Conservation (phyloP, 2,797 vertebrate species). For the Leuciscus waleckii region DNA sequence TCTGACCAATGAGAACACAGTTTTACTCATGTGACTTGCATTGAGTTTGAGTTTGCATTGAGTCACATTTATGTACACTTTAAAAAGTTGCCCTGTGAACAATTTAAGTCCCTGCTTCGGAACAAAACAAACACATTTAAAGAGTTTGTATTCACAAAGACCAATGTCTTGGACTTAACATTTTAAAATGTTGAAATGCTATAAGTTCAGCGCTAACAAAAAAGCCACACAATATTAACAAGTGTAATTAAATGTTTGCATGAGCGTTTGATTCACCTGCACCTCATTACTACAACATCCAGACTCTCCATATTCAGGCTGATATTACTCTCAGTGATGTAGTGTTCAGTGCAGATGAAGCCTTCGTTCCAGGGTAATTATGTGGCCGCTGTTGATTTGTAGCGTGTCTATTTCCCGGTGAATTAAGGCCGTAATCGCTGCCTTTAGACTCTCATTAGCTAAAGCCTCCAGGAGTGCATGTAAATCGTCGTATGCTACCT, state of each 20-base stretch:
- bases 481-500: constrained; percentile 62
- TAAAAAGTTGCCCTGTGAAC: neutral
- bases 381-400: constrained; percentile 67
- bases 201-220: neutral
- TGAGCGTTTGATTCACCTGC: neutral
- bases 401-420: constrained; percentile 56
- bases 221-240: neutral
- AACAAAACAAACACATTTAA: neutral
- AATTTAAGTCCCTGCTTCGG: neutral
- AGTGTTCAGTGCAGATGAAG: neutral
- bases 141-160: neutral
- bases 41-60: too few species aligned
- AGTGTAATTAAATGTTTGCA: neutral
- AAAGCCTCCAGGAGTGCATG: constrained; percentile 67
- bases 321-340: neutral
- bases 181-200: neutral
- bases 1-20: neutral
- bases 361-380: constrained; percentile 21
- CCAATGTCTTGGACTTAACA: neutral
- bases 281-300: neutral
- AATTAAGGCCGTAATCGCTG: constrained; percentile 67
- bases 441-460: constrained; percentile 72
- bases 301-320: neutral
- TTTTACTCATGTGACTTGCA: neutral
- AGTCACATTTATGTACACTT: neutral